Base-by-base conservation (phyloP, 2,888 invertebrate species). In the Drosophila limbata region DNA sequence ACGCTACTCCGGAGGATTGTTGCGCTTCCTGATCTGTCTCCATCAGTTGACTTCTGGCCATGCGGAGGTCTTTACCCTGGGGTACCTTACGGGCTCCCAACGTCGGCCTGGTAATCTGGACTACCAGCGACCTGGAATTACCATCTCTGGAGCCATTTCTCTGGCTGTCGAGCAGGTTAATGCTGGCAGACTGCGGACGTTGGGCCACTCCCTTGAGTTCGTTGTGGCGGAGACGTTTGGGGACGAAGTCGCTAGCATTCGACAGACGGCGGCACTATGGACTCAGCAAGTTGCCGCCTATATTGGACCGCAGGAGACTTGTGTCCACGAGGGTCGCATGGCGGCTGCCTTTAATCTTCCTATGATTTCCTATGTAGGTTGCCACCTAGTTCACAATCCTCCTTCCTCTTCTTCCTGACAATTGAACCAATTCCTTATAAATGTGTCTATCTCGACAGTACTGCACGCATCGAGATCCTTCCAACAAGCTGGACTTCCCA, bases 361-460 rank as follows among this genome's bases (percentile, higher is more conserved):
- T 5, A 98, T 98, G 98, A 96, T 98, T 90, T 98, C 98, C 79
- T 98, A 98, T 91, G 98, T 98, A 93, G 96, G 97, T 96, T 1
- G 2, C 0, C 17, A n/a, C n/a, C n/a, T n/a, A 17, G 31, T 17
- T 8, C 13, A 3, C 3, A 11, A 33, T 33, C 6, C 13, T 33
- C 0, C 5, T 1, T 25, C 13, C 8, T 8, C 13, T 8, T 44
- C 13, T 25, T 25, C 21, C 13, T 13, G 1, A 13, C 35, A 13
- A 51, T 4, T 48, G 8, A 17, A 19, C 5, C n/a, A 21, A 2
- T 15, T 8, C 8, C 19, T 25, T 8, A 44, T 31, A 10, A 2
- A 25, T 28, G n/a, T 4, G 3, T 50, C 19, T 3, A 13, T 48
- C 21, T 8, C 28, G 3, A 17, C 94, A 98, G 98, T 98, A 96